A percentile compares a stretch with the other conserved stretches of the same genome.
Evolutionary conservation across 2,888 invertebrate genomes (phyloP).

Genomic region (Cosmorhoe ocellata): DNA sequence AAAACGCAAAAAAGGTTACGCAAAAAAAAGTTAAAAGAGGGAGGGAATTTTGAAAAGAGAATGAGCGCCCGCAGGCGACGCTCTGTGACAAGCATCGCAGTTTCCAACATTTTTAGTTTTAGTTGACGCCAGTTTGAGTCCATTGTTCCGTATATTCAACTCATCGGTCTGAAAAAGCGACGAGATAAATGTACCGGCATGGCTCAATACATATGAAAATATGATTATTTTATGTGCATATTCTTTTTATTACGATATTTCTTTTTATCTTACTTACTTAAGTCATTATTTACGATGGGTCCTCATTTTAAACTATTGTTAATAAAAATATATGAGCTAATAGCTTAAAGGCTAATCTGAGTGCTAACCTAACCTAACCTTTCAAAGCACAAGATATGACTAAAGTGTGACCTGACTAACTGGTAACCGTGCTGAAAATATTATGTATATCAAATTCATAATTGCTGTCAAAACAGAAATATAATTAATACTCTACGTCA

Average conservation of each 20-base stretch:
- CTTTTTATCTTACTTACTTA: too few species aligned
- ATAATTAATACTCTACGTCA: not conserved
- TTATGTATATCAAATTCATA: too few species aligned
- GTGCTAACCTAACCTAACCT: too few species aligned
- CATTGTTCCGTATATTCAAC: constrained; percentile 53
- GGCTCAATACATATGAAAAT: constrained; percentile 39
- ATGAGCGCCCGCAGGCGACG: constrained; percentile 39
- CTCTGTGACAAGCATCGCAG: constrained; percentile 39
- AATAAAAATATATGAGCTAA: too few species aligned
- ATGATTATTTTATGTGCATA: too few species aligned
- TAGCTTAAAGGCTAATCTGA: too few species aligned
- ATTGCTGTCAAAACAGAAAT: too few species aligned
- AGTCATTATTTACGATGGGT: too few species aligned
- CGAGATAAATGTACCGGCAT: constrained; percentile 50
- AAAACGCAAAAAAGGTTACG: constrained; percentile 38
- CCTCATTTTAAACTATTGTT: too few species aligned
- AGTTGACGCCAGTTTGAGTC: constrained; percentile 42
- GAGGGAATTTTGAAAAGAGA: constrained; percentile 37
- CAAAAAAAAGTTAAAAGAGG: constrained; percentile 47
- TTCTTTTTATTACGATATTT: constrained; percentile 32
- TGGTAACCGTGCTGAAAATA: too few species aligned
- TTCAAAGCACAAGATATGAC: too few species aligned
- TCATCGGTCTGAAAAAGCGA: constrained; percentile 51
- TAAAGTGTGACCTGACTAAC: too few species aligned
- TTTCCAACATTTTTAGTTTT: constrained; percentile 51